Conservation (phyloP, 2,113 vertebrate species). For the Silurus glanis region DNA sequence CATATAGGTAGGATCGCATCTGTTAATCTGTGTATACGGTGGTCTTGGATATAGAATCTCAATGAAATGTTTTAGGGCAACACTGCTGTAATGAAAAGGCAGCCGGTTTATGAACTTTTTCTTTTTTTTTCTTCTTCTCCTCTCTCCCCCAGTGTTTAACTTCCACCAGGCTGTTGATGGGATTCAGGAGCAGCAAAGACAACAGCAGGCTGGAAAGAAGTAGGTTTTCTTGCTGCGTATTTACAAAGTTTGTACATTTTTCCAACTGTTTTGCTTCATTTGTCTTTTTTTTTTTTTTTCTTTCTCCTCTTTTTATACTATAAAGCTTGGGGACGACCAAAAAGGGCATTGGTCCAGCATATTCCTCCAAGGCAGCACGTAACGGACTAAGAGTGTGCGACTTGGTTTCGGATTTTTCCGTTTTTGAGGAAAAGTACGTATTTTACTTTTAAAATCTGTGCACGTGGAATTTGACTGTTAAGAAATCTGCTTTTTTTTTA, state of each 20-base stretch:
- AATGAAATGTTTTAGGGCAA: neutral
- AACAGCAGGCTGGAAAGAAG: conserved; percentile 79
- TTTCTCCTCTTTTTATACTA: conserved; percentile 9
- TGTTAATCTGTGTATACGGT: neutral
- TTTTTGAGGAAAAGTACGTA: conserved; percentile 79
- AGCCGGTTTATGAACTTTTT: neutral
- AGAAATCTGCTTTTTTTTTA: no score
- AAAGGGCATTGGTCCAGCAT: conserved; percentile 81
- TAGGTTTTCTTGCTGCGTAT: conserved; percentile 49
- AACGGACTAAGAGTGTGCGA: conserved; percentile 80
- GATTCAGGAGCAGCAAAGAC: conserved; percentile 78
- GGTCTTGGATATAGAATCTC: no score
- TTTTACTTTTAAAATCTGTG: neutral
- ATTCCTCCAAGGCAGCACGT: conserved; percentile 81
- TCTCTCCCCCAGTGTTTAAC: conserved; percentile 73
- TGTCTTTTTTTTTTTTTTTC: neutral
- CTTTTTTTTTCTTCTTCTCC: conserved; percentile 2
- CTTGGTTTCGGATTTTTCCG: conserved; percentile 75
- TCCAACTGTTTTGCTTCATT: neutral
- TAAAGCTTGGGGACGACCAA: conserved; percentile 80
- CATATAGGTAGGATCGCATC: conserved; percentile 74
- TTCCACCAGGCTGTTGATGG: conserved; percentile 81
- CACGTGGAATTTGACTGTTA: neutral
- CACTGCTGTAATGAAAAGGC: neutral
- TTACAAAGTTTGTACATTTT: neutral